A percentile compares a stretch with the other conserved stretches of the same genome.
Evolutionary conservation across 2,888 invertebrate species (phyloP).

Genomic region (Iselma pallidipennis): DNA sequence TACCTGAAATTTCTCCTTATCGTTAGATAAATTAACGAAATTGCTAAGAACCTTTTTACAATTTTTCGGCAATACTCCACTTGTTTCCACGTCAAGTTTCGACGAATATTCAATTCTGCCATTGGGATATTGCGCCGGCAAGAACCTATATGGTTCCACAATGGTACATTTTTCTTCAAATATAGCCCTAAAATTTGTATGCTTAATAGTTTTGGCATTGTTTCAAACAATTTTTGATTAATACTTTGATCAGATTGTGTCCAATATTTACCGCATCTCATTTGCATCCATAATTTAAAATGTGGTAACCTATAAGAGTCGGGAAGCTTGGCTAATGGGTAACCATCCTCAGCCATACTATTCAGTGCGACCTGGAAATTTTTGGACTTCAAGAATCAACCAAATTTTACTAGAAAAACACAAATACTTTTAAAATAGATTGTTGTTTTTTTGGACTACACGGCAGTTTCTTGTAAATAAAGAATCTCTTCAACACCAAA

Average conservation of each 20-base stretch:
- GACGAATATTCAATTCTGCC: constrained; percentile 31
- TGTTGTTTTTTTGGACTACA: constrained; percentile 33
- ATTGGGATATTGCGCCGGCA: constrained; percentile 28
- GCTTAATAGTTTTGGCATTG: constrained; percentile 4
- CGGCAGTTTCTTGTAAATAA: constrained; percentile 44
- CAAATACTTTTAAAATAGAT: constrained; percentile 39
- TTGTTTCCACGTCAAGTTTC: constrained; percentile 41
- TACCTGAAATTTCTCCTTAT: constrained; percentile 18
- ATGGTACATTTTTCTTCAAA: constrained; percentile 13
- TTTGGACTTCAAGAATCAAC: background rate
- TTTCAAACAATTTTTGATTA: background rate
- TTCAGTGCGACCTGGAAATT: constrained; percentile 38
- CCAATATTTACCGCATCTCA: constrained; percentile 44
- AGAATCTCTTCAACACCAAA: constrained; percentile 35
- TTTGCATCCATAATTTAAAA: constrained; percentile 51
- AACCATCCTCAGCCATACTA: constrained; percentile 51
- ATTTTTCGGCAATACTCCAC: constrained; percentile 32
- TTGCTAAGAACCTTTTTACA: constrained; percentile 22
- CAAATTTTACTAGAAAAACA: constrained; percentile 18
- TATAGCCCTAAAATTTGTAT: constrained; percentile 24
- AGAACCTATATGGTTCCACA: constrained; percentile 40
- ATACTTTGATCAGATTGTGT: constrained; percentile 38
- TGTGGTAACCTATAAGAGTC: constrained; percentile 49
- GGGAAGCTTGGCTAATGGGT: constrained; percentile 51
- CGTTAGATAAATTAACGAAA: constrained; percentile 16